Base-by-base conservation (phyloP, 1,140 invertebrate genomes). In the Brachystomella parvula region DNA sequence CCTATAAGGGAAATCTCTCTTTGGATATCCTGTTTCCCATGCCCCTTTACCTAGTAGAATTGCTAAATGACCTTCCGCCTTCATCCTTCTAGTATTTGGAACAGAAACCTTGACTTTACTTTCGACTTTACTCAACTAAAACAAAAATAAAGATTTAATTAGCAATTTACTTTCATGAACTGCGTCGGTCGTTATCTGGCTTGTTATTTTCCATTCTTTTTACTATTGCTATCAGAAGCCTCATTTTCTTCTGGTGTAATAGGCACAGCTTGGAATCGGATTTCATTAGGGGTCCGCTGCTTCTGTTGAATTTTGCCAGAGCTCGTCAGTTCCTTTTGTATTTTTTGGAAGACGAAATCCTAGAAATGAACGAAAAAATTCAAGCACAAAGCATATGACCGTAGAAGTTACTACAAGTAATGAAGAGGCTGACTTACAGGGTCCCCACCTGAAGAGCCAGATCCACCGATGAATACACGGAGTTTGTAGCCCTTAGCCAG, bases 251-350 rank as follows among this genome's bases (percentile, higher is more conserved):
- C 12, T 60, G 57, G 26, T 47, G 64, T 65, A 2, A 62, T 67
- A 31, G 65, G 67, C n/a, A 56, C 28, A 26, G 69, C 44, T 59
- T 69, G 62, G 57, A 69, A 72, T 32, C 68, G 24, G 31, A 72
- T 67, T 65, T 72, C 60, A 3, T 47, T 53, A 29, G 31, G 53
- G 65, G 69, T 70, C 0, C 56, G 44, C 1, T 70, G 47, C 47
- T 72, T 72, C 35, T 72, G 71, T 17, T 31, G 49, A 21, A 59
- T 61, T 62, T 33, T 56, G 19, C 1, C 61, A 61, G n/a, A 57
- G 33, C 1, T 66, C 53, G 0, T 61, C 57, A 62, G 33, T 29
- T 35, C 61, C 47, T 28, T 9, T 24, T 53, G 49, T 6, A 53
- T 26, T 24, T 24, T 24, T 53, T 53, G 12, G 24, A 53, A 53